phyloP scores from a whole-genome alignment of 1,140 invertebrate species.

The Temnothorax nylanderi region DNA sequence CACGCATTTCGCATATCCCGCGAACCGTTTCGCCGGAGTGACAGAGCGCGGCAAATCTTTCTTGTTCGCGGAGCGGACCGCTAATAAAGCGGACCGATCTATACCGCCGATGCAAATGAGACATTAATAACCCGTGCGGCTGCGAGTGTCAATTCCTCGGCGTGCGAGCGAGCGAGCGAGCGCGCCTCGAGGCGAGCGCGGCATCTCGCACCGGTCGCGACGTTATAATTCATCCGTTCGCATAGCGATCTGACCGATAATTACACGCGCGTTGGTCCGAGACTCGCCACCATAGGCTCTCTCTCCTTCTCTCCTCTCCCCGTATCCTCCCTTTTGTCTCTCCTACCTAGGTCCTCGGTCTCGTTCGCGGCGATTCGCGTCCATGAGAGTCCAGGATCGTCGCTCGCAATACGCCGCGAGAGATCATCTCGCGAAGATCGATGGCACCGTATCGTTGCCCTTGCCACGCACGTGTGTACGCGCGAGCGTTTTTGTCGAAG shows the following conservation, averaged over 20 bases:
- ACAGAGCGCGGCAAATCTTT: constrained; percentile 17
- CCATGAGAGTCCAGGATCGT: neutral
- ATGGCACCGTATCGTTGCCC: neutral
- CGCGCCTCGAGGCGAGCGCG: constrained; percentile 62
- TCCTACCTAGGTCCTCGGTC: neutral
- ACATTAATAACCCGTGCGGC: constrained; percentile 70
- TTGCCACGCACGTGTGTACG: neutral
- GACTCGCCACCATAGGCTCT: constrained; percentile 66
- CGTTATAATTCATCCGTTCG: constrained; percentile 74
- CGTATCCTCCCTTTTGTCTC: constrained; percentile 64
- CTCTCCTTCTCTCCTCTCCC: neutral
- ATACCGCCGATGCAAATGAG: constrained; percentile 72
- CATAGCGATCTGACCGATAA: constrained; percentile 74
- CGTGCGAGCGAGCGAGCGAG: constrained; percentile 34
- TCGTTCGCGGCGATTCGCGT: neutral
- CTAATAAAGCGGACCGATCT: constrained; percentile 67
- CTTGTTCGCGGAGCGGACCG: constrained; percentile 33
- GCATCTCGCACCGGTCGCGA: constrained; percentile 52
- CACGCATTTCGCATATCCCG: neutral
- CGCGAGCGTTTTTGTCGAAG: neutral
- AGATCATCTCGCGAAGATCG: constrained; percentile 24
- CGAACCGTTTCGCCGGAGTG: neutral
- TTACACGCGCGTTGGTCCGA: constrained; percentile 59
- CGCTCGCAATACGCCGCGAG: constrained; percentile 20
- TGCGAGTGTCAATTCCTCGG: constrained; percentile 69